Evolutionary conservation across 2,888 invertebrate species (phyloP).

Genomic region (Conus canariensis): DNA sequence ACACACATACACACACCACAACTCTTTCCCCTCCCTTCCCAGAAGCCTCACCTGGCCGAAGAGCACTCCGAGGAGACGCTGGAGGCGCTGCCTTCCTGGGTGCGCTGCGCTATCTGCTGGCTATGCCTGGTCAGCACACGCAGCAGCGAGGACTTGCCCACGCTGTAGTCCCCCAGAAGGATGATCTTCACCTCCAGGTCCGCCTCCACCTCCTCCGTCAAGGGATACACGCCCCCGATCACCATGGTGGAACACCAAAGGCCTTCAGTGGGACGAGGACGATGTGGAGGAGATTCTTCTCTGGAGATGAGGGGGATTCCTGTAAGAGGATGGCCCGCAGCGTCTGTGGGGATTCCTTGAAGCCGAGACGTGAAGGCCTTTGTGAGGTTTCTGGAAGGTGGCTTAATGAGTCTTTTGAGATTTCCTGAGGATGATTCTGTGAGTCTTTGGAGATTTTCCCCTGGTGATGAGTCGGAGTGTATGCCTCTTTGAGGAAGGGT

Average conservation of each 20-base stretch:
- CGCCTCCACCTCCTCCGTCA: not conserved
- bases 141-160: slow-evolving; percentile 49
- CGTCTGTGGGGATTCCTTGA: too few relatives aligned
- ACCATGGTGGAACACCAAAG: not conserved
- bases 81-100: not conserved
- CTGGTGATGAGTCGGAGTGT: too few relatives aligned
- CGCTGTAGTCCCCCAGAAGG: slow-evolving; percentile 48
- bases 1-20: not conserved
- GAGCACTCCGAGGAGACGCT: not conserved
- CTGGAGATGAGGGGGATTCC: not conserved
- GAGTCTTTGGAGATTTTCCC: too few relatives aligned
- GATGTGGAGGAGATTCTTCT: too few relatives aligned
- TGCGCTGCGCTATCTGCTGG: not conserved
- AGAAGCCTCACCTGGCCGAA: not conserved
- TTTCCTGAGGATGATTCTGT: too few relatives aligned
- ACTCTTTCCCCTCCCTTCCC: not conserved
- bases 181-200: slow-evolving; percentile 47
- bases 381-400: too few relatives aligned
- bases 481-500: too few relatives aligned
- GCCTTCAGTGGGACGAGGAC: not conserved
- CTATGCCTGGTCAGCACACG: slow-evolving; percentile 41
- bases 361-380: too few relatives aligned
- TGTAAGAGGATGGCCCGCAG: not conserved
- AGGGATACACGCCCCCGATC: not conserved
- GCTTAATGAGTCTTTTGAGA: too few relatives aligned